A percentile compares a stretch with the other conserved stretches of the same genome.
Conservation (phyloP, 2,888 invertebrate species). For the Candidula unifasciata region DNA sequence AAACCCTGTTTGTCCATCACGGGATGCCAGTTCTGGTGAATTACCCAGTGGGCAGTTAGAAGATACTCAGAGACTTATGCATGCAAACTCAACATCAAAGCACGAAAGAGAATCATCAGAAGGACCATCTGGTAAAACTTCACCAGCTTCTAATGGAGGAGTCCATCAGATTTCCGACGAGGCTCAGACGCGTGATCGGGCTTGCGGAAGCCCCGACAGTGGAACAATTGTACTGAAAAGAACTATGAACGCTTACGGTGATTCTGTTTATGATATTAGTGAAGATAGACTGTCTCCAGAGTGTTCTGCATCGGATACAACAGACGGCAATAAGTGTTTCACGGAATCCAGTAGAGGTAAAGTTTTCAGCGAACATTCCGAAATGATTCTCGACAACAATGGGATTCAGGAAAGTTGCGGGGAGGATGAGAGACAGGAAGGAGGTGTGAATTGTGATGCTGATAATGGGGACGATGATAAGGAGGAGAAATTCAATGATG, state of each 20-base stretch:
- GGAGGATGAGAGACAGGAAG: constrained; percentile 15
- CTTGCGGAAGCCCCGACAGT: constrained; percentile 45
- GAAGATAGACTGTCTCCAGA: constrained; percentile 7
- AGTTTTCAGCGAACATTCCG: background rate
- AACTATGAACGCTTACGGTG: constrained; percentile 21
- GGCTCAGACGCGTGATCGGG: background rate
- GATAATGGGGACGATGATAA: constrained; percentile 49
- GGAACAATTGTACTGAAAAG: constrained; percentile 43
- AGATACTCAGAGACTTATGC: background rate
- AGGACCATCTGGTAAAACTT: background rate
- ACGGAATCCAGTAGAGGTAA: background rate
- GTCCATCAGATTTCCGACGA: background rate
- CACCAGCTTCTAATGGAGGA: constrained; percentile 11
- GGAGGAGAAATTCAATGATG: constrained; percentile 80
- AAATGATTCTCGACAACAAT: background rate
- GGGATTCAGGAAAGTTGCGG: constrained; percentile 27
- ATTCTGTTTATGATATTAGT: background rate
- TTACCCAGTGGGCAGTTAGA: background rate
- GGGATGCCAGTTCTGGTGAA: background rate
- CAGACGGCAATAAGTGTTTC: background rate
- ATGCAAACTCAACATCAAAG: background rate
- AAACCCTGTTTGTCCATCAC: background rate
- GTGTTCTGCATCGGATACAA: background rate
- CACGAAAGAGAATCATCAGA: background rate
- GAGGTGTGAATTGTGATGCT: background rate